These are phyloP conservation scores for Drosophila anomalata DNA, from an alignment of 2,888 invertebrate species.

Conservation along the genomic window DNA sequence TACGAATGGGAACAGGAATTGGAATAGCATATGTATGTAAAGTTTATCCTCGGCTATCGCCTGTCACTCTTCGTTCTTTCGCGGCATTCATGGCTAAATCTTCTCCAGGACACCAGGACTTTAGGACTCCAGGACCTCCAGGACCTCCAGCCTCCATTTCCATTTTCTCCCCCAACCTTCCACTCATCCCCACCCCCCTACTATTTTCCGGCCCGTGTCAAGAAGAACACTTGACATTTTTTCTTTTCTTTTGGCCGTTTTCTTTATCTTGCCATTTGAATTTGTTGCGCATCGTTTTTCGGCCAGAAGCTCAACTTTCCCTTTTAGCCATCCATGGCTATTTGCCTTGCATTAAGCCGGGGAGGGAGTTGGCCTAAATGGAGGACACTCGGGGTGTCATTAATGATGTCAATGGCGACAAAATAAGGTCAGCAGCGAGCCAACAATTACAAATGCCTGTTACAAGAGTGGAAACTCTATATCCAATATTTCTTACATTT, in stretches of 20 bases:
- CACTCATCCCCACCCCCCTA: neutral
- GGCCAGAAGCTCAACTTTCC: constrained; percentile 16
- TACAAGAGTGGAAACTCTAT: constrained; percentile 22
- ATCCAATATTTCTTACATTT: neutral
- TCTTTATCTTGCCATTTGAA: constrained; percentile 67
- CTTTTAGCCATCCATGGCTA: constrained; percentile 32
- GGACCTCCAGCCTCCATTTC: neutral
- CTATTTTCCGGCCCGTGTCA: constrained; percentile 12
- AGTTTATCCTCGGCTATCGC: constrained; percentile 3
- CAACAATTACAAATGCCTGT: constrained; percentile 46
- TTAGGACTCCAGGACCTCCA: no score
- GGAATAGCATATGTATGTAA: neutral
- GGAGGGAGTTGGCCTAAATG: constrained; percentile 59
- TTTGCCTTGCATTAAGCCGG: constrained; percentile 55
- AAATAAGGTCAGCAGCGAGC: constrained; percentile 61
- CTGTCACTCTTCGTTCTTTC: constrained; percentile 23
- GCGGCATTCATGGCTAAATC: constrained; percentile 2
- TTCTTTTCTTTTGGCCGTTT: constrained; percentile 23
- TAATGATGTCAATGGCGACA: constrained; percentile 75
- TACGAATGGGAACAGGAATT: neutral
- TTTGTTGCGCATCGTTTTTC: constrained; percentile 74
- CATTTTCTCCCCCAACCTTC: neutral
- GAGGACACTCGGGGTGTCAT: constrained; percentile 76
- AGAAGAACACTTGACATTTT: constrained; percentile 58
- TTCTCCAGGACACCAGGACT: neutral